Percentiles rank a stretch among this genome's conserved stretches.
Evolutionary conservation across 2,797 vertebrate genomes (phyloP).

Genomic region (Chaetophractus vellerosus): DNA sequence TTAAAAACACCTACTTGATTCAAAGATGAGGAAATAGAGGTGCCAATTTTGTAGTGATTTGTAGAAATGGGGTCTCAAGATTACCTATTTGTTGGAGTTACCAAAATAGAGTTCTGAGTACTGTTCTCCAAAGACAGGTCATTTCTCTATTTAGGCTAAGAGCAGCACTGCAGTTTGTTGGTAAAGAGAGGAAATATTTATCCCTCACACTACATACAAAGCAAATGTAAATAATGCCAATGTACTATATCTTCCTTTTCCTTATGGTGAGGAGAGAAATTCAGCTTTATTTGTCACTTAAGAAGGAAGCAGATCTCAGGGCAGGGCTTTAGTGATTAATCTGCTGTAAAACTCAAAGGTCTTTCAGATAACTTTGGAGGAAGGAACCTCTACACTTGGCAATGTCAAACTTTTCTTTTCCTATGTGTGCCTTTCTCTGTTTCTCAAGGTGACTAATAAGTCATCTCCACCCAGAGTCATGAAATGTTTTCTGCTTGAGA

Average conservation of each 20-base stretch:
- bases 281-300: conserved; percentile 37
- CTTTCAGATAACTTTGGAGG: conserved; percentile 54
- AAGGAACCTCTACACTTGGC: background rate
- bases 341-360: background rate
- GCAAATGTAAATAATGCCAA: background rate
- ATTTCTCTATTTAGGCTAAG: background rate
- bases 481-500: conserved; percentile 69
- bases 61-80: background rate
- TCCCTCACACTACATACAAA: background rate
- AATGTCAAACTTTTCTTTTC: conserved; percentile 47
- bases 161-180: background rate
- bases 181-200: background rate
- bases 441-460: conserved; percentile 77
- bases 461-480: conserved; percentile 59
- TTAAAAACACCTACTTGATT: background rate
- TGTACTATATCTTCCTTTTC: background rate
- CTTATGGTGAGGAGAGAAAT: background rate
- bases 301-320: background rate
- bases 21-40: background rate
- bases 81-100: background rate
- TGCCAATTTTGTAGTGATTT: background rate
- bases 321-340: background rate
- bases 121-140: background rate
- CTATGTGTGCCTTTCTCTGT: conserved; percentile 25
- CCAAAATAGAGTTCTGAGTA: background rate